phyloP scores from a whole-genome alignment of 2,888 invertebrate genomes.

The Caenorhabditis japonica region DNA sequence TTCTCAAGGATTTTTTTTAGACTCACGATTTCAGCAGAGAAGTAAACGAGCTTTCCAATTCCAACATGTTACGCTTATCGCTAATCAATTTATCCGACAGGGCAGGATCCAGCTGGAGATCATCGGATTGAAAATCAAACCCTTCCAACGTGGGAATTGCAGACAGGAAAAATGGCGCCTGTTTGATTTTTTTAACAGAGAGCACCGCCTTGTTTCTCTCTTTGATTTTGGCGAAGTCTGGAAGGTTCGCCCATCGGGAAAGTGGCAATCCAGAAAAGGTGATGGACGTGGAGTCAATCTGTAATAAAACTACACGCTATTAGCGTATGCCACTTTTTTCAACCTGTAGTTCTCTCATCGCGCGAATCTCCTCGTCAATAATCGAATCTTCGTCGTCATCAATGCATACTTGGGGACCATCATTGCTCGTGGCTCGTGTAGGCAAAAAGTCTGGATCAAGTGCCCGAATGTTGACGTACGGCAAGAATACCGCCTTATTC shows the following conservation, averaged over 20 bases:
- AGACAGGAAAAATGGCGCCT: conserved; percentile 95
- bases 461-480: conserved; percentile 85
- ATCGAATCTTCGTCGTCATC: conserved; percentile 45
- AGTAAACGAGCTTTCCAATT: conserved; percentile 64
- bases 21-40: conserved; percentile 26
- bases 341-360: conserved; percentile 18
- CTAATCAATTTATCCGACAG: too few species aligned
- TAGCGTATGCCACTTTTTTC: too few species aligned
- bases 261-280: conserved; percentile 86
- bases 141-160: conserved; percentile 88
- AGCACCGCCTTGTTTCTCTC: conserved; percentile 90
- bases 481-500: conserved; percentile 87
- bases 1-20: too few species aligned
- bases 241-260: conserved; percentile 90
- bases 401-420: background rate
- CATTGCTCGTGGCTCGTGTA: conserved; percentile 48
- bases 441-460: conserved; percentile 80
- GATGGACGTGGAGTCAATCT: conserved; percentile 79
- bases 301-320: conserved; percentile 1
- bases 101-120: conserved; percentile 22
- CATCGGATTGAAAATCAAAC: conserved; percentile 82
- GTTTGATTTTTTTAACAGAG: conserved; percentile 86
- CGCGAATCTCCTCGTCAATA: conserved; percentile 30
- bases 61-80: conserved; percentile 68
- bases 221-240: conserved; percentile 88